Evolutionary conservation across 1,140 invertebrate genomes (phyloP), one percentile per base, ranked within the genome.

Genomic region (Temnothorax curvispinosus): DNA sequence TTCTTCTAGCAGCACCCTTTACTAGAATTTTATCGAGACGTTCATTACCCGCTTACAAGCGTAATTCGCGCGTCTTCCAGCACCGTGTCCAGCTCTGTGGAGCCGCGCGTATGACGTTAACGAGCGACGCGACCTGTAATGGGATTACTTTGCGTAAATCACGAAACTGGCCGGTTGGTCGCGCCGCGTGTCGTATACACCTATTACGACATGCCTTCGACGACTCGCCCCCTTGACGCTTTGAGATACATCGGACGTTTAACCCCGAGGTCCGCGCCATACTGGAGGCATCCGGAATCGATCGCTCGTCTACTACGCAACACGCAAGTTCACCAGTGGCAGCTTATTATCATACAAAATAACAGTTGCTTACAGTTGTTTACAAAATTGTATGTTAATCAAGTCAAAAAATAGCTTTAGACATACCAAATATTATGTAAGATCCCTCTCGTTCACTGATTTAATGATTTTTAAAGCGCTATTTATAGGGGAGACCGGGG

Each of bases 121-220:
- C 91, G 92, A 91, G 84, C 90, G 80, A 78, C 91, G 80, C 86
- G 90, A 89, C 85, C 90, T 85, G 87, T 91, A 93, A 91, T 92
- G 89, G 84, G 90, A 93, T 93, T 91, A 93, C 87, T 92, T 92
- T 92, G 90, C 91, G 91, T 92, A 92, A 93, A 93, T 92, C 92
- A 92, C 86, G 58, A 87, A 87, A 76, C 85, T 69, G 88, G 54
- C 85, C 71, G 56, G 54, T 85, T 78, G n/a, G 77, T 81, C 64
- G 27, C 77, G 18, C 54, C n/a, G 71, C 69, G 72, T 69, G 75
- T 65, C 84, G 41, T 76, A 52, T 80, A 88, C 88, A 52, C 62
- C 80, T 88, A 91, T 91, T 90, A 91, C 54, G 54, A 82, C 88
- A 69, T 62, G 76, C 77, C 87, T 86, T 82, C 86, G 86, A 89